Percentiles rank a stretch among this genome's conserved stretches.
Conservation (phyloP, 2,113 vertebrate species). For the Rattus norvegicus region DNA sequence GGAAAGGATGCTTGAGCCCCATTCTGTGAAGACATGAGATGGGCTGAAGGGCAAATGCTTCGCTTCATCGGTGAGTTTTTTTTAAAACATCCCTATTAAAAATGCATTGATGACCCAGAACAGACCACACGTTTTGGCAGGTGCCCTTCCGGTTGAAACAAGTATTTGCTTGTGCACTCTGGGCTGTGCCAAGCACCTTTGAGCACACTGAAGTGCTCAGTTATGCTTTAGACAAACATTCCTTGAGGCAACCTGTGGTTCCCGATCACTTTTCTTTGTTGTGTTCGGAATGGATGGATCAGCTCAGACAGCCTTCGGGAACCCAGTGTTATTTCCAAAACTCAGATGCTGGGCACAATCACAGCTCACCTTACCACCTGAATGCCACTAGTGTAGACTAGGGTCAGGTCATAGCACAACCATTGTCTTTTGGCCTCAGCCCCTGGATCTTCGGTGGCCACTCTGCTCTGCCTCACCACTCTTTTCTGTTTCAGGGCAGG, state of each 20-base stretch:
- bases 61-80: not conserved
- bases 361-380: no score
- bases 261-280: not conserved
- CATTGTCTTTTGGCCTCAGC: not conserved
- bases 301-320: not conserved
- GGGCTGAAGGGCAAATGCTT: fast-evolving
- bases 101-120: not conserved
- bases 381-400: no score
- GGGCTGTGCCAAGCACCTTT: fast-evolving
- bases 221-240: not conserved
- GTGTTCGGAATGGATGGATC: not conserved
- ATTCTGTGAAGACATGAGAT: fast-evolving
- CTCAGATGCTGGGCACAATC: fast-evolving
- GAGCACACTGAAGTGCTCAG: not conserved
- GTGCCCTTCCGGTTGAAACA: not conserved
- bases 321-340: fast-evolving
- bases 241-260: not conserved
- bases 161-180: not conserved
- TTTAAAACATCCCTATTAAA: not conserved
- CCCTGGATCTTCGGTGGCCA: not conserved
- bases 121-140: not conserved
- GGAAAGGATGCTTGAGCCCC: not conserved
- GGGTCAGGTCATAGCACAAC: not conserved
- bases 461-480: not conserved
- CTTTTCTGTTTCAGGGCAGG: no score